These are phyloP conservation scores for Cataglyphis cursor DNA, from an alignment of 2,888 invertebrate genomes.

Conservation along the genomic window DNA sequence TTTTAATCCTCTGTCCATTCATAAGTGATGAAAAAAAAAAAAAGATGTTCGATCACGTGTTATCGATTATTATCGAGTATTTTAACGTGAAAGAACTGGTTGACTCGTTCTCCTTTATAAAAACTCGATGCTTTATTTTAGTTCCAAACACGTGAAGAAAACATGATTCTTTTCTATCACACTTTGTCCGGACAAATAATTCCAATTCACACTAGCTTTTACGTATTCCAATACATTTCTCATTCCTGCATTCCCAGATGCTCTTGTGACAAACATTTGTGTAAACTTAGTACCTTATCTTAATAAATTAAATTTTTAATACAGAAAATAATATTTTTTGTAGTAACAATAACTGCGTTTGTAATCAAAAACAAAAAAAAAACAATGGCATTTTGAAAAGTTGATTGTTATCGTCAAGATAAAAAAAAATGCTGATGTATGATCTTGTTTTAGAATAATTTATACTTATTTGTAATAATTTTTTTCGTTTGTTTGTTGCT, in stretches of 20 bases:
- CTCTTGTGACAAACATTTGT: slow-evolving; percentile 19
- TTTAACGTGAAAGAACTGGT: not conserved
- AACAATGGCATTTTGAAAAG: not conserved
- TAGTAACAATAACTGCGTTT: not conserved
- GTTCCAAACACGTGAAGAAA: slow-evolving; percentile 25
- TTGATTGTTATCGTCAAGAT: not conserved
- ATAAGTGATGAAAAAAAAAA: not conserved
- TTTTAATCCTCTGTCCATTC: not conserved
- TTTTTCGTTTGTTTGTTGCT: not conserved
- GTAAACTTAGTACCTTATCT: not conserved
- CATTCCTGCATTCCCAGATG: not conserved
- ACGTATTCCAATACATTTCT: not conserved
- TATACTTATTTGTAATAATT: not conserved
- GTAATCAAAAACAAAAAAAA: not conserved
- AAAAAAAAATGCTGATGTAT: not conserved
- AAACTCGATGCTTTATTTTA: slow-evolving; percentile 17
- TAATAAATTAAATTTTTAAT: not conserved
- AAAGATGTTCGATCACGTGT: not conserved
- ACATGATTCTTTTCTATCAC: slow-evolving; percentile 23
- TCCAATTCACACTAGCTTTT: not conserved
- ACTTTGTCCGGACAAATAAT: slow-evolving; percentile 22
- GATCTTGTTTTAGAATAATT: not conserved
- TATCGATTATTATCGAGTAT: not conserved
- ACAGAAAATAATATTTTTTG: not conserved
- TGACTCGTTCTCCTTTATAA: not conserved